Evolutionary conservation across 2,888 invertebrate species (phyloP).

Genomic region (Leucophenga montana): DNA sequence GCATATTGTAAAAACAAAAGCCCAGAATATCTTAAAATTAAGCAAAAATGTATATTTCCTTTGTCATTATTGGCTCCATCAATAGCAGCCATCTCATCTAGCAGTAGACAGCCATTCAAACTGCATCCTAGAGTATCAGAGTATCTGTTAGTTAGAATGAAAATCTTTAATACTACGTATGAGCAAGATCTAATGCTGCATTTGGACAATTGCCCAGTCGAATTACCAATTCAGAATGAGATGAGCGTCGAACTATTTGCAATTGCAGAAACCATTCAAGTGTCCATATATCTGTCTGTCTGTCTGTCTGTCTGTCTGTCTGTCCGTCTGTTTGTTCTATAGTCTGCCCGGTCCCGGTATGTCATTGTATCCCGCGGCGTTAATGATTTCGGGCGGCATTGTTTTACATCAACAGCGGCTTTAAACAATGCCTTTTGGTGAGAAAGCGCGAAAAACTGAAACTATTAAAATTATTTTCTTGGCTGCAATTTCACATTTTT

Average conservation of each 20-base stretch:
- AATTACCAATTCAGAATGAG: not conserved
- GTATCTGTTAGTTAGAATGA: no score
- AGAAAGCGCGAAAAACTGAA: not conserved
- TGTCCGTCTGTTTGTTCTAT: slow-evolving; percentile 16
- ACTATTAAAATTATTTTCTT: slow-evolving; percentile 1
- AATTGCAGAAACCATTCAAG: slow-evolving; percentile 3
- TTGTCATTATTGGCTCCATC: no score
- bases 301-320: slow-evolving; percentile 12
- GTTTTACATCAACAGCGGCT: not conserved
- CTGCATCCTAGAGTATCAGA: not conserved
- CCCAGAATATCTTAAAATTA: no score
- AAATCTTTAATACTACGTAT: no score
- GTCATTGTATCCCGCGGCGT: not conserved
- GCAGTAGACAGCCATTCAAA: no score
- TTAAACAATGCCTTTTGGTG: no score
- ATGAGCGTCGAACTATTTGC: not conserved
- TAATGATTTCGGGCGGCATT: slow-evolving; percentile 14
- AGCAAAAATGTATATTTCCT: no score
- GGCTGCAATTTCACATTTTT: not conserved
- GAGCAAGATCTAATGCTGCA: not conserved
- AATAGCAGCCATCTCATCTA: no score
- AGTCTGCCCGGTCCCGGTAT: not conserved
- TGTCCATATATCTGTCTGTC: not conserved
- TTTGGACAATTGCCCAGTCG: slow-evolving; percentile 5
- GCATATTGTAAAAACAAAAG: no score